A percentile compares a stretch with the other conserved stretches of the same genome.
Conservation (phyloP, 2,113 vertebrate genomes). For the Microtus richardsoni region DNA sequence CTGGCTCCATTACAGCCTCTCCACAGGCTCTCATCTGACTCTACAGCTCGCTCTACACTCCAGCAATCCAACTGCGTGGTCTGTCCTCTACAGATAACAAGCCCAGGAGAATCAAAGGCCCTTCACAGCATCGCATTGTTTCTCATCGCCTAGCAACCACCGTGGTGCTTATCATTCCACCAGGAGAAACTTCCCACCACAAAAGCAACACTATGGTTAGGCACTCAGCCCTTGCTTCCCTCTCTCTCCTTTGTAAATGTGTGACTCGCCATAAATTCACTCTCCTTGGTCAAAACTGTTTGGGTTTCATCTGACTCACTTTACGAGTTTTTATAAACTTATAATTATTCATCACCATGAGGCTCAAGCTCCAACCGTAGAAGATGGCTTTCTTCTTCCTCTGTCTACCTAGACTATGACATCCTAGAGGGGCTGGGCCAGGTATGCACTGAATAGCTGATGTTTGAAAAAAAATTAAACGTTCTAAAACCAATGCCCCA, state of each 20-base stretch:
- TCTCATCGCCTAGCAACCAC: constrained; percentile 48
- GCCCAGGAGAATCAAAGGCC: constrained; percentile 12
- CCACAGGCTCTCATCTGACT: not conserved
- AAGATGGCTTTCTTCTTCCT: not conserved
- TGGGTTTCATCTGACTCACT: not conserved
- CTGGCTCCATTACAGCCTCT: not conserved
- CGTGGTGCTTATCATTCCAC: not conserved
- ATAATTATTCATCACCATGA: not conserved
- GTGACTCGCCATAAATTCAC: not conserved
- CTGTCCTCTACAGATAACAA: constrained; percentile 15
- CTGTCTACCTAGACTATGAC: not conserved
- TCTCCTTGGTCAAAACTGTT: not conserved
- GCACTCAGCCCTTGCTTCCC: not conserved
- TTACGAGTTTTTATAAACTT: not conserved
- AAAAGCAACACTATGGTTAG: not conserved
- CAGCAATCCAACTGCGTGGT: not conserved
- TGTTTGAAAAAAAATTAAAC: not conserved
- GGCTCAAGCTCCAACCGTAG: not conserved
- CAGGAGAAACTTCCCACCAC: not conserved
- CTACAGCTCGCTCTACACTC: not conserved
- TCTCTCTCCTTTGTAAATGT: not conserved
- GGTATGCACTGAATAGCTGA: not conserved
- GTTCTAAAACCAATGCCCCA: not conserved
- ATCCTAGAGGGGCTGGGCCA: not conserved
- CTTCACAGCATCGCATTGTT: constrained; percentile 21